These are phyloP conservation scores for Melipona quadrifasciata DNA, from an alignment of 1,140 invertebrate genomes.

Conservation along the genomic window DNA sequence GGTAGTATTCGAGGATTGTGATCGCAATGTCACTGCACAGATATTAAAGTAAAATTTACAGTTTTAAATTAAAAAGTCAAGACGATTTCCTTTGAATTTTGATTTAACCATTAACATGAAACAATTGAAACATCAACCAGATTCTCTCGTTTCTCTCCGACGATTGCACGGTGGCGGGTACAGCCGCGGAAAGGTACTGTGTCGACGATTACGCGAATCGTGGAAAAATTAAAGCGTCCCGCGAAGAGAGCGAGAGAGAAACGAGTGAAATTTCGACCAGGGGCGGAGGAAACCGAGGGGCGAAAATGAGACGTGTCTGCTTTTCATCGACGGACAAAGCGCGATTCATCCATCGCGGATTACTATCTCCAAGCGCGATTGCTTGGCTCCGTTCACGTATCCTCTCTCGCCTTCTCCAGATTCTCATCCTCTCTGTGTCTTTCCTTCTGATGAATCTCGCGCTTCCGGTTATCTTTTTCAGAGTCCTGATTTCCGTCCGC, in stretches of 20 bases:
- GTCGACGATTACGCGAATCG: constrained; percentile 4
- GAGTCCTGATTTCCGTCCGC: not conserved
- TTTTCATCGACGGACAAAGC: constrained; percentile 54
- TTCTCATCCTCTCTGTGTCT: constrained; percentile 13
- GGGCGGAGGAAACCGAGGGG: not conserved
- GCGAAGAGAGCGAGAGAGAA: not conserved
- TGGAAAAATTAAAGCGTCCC: constrained; percentile 45
- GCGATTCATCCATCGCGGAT: constrained; percentile 52
- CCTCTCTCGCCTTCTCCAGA: constrained; percentile 11
- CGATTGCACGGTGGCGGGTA: not conserved
- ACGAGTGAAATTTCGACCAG: not conserved
- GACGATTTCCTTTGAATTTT: too few relatives aligned
- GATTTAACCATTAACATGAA: too few relatives aligned
- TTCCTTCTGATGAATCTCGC: not conserved
- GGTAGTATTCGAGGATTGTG: too few relatives aligned
- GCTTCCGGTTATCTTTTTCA: constrained; percentile 18
- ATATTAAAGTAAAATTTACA: too few relatives aligned
- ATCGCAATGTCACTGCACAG: too few relatives aligned
- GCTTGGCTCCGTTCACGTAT: constrained; percentile 50
- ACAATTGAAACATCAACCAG: too few relatives aligned
- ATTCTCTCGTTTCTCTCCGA: too few relatives aligned
- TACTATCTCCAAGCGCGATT: constrained; percentile 55
- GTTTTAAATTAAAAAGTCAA: too few relatives aligned
- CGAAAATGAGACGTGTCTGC: constrained; percentile 47
- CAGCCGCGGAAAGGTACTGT: not conserved